Evolutionary conservation across 2,113 vertebrate genomes (phyloP), one percentile per base, ranked within the genome.

Genomic region (Chamaetylas fuelleborni): DNA sequence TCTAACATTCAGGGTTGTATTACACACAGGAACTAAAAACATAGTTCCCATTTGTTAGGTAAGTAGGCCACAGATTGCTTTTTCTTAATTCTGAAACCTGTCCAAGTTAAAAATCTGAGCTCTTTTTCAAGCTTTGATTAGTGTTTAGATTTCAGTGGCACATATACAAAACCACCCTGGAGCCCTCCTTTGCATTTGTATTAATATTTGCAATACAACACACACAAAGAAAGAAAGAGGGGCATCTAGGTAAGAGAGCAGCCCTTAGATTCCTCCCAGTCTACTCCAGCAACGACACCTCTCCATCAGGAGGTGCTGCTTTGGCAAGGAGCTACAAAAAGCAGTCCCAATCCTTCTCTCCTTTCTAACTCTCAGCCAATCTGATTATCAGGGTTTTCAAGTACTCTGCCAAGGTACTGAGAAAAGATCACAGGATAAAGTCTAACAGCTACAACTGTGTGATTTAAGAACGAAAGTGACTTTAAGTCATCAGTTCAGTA

Each of bases 401-500:
- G 76, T 57, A 53, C 47, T 69, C 61, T 73, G 90, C 71, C 92
- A 96, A 94, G 38, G 71, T 54, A 91, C 74, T 43, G 50, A 69
- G 78, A 92, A 89, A 76, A 94, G 84, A 95, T 91, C 86, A 91
- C 54, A 77, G 85, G 79, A 86, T 77, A 87, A 95, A 95, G 67
- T 57, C 67, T 50, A 94, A 92, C 26, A 82, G 87, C 62, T 77
- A 90, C 79, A 95, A 54, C 38, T 42, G 50, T 51, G n/a, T 28
- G 66, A 92, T 53, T 90, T 77, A 95, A 91, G 91, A 86, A 92
- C 0, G 48, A 94, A 95, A 97, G 82, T 83, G 64, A 88, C 73
- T 91, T 78, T 16, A 94, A 96, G 74, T 94, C 86, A 92, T 54
- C 62, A 50, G 61, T 93, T 90, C 88, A 90, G 62, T 67, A 82